Percentiles rank a stretch among this genome's conserved stretches.
Conservation (phyloP, 2,113 vertebrate species). For the Mellivora capensis region DNA sequence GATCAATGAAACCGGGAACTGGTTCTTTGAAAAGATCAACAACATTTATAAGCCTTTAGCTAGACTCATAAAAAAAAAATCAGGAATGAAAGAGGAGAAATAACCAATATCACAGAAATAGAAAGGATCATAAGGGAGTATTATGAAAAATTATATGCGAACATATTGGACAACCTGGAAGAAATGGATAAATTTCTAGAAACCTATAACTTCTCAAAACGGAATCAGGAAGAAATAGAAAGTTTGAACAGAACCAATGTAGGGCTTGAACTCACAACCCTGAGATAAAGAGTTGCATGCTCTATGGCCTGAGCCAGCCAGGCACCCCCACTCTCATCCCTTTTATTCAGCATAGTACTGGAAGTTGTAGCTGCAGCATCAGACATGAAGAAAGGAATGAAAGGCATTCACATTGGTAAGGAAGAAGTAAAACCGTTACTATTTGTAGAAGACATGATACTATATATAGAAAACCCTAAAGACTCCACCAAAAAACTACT, state of each 20-base stretch:
- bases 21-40: neutral
- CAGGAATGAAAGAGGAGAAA: neutral
- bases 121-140: neutral
- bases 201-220: neutral
- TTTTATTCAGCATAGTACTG: neutral
- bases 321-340: neutral
- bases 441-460: neutral
- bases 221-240: neutral
- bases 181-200: neutral
- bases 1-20: neutral
- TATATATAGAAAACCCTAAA: neutral
- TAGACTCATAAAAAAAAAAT: neutral
- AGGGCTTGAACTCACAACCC: neutral
- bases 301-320: neutral
- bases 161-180: neutral
- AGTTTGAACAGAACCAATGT: neutral
- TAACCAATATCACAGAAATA: neutral
- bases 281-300: neutral
- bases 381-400: neutral
- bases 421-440: neutral
- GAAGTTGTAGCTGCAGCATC: neutral
- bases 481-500: neutral
- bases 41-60: neutral
- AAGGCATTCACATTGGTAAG: neutral
- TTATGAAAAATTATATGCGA: neutral